Evolutionary conservation across 2,113 vertebrate species (phyloP).

Genomic region (Puntigrus tetrazona): DNA sequence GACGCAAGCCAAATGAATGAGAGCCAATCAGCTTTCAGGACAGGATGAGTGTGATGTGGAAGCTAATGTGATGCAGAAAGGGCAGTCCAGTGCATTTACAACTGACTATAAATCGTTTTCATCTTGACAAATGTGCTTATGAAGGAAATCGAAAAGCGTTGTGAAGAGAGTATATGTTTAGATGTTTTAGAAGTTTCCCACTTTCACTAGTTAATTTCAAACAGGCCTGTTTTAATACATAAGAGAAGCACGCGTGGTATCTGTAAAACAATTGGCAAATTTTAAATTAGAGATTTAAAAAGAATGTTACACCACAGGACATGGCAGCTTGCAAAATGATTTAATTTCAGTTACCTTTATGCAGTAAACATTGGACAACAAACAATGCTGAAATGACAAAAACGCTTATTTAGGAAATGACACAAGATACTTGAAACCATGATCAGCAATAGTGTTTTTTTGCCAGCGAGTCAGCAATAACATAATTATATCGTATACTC

Average conservation of each 20-base stretch:
- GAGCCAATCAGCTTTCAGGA: constrained; percentile 55
- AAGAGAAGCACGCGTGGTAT: not conserved
- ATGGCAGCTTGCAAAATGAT: too few species aligned
- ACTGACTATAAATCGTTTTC: constrained; percentile 7
- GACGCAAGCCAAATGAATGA: not conserved
- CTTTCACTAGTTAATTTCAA: not conserved
- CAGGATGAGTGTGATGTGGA: constrained; percentile 62
- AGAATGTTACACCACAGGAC: too few species aligned
- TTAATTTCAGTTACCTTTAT: too few species aligned
- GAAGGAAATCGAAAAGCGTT: not conserved
- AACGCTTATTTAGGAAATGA: too few species aligned
- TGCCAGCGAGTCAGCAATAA: too few species aligned
- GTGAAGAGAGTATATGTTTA: not conserved
- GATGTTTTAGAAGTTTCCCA: not conserved
- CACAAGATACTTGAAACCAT: too few species aligned
- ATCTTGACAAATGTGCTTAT: not conserved
- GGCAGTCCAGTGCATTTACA: constrained; percentile 55
- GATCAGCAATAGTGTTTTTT: too few species aligned
- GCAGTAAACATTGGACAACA: too few species aligned
- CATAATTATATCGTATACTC: too few species aligned
- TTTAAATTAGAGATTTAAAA: not conserved
- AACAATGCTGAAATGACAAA: too few species aligned
- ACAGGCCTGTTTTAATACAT: not conserved
- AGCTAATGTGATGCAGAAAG: constrained; percentile 67
- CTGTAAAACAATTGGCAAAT: not conserved